Evolutionary conservation across 2,797 vertebrate species (phyloP), one percentile per base, ranked within the genome.

Genomic region (Lithobates sylvaticus): DNA sequence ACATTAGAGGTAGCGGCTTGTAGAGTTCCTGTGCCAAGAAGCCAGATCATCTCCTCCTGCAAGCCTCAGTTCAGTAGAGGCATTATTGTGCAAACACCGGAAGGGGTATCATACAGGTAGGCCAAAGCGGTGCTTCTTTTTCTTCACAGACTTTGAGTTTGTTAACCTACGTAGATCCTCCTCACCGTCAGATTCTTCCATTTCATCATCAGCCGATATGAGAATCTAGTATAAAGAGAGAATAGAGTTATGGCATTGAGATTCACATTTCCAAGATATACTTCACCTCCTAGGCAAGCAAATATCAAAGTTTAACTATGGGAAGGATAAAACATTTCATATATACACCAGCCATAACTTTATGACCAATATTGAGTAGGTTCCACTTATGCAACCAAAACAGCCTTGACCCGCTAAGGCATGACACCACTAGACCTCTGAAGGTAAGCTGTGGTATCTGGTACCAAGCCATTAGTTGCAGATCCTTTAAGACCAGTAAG

Each of bases 191-290:
- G 98, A 98, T 87, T 99, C 97, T 42, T 99, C 98, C 98, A 99
- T 97, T 92, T 99, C 98, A 6, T 99, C 97, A 15, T 99, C 98
- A 5, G 97, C 97, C 0, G 98, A 99, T 93, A 99, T 99, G 77
- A 99, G 96, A 91, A 99, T 97, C 98, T 99, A 81, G 86, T 84
- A 84, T 21, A 76, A 9, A 16, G 26, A 16, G 26, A 34, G 54
- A 69, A 36, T 26, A 26, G 6, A 21, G 18, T 23, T 50, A 12
- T 12, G 36, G 44, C 21, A 74, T 18, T 58, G 18, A 58, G 50
- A 1, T 23, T 23, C 21, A 23, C 21, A 61, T 1, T 61, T 61
- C 6, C 21, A 6, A 23, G 1, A 61, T 23, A 61, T 23, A 61
- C 54, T 61, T 54, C 15, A 16, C 15, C 16, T 54, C 3, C 54